Evolutionary conservation across 2,888 invertebrate genomes (phyloP).

Genomic region (Mantis religiosa): DNA sequence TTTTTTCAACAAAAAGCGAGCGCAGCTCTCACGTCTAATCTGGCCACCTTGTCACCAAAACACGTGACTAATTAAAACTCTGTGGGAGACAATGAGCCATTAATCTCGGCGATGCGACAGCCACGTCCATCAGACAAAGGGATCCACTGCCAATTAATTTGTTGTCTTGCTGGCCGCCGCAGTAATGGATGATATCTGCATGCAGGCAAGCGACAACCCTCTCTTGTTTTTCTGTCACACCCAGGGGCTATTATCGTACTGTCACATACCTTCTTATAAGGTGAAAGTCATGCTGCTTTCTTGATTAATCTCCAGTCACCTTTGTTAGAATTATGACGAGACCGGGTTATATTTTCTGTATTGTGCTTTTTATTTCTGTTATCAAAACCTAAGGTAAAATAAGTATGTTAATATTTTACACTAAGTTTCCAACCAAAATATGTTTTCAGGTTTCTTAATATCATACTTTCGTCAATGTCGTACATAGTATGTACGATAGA

Average conservation of each 20-base stretch:
- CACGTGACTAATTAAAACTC: not conserved
- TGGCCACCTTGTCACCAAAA: not conserved
- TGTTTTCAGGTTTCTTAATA: no score
- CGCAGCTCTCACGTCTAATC: not conserved
- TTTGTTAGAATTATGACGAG: no score
- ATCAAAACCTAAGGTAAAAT: no score
- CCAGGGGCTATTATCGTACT: not conserved
- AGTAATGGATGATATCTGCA: not conserved
- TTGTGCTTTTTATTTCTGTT: no score
- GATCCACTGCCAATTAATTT: slow-evolving; percentile 6
- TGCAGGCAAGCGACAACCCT: no score
- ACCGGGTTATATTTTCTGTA: no score
- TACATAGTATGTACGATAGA: no score
- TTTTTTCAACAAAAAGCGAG: not conserved
- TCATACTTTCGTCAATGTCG: no score
- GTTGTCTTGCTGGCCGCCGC: not conserved
- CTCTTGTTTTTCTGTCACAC: not conserved
- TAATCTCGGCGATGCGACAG: not conserved
- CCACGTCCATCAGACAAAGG: not conserved
- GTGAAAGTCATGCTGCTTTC: not conserved
- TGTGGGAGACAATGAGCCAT: not conserved
- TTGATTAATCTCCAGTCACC: no score
- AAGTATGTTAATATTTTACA: no score
- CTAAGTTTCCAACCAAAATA: no score
- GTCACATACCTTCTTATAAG: not conserved